Evolutionary conservation across 2,113 vertebrate genomes (phyloP).

Genomic region (Andinoacara biseriatus): DNA sequence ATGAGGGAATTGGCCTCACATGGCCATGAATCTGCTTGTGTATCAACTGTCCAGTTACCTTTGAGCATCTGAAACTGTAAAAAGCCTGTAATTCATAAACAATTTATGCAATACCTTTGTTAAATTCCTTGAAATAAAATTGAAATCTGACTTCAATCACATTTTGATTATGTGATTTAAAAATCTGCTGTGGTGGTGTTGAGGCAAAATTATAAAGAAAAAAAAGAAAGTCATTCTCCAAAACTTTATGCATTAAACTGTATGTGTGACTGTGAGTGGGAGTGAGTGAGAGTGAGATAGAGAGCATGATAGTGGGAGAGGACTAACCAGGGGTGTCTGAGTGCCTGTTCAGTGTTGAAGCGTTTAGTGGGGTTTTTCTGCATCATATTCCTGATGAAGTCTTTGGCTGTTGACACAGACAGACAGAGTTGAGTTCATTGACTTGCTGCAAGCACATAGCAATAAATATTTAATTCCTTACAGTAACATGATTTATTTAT

Average conservation of each 20-base stretch:
- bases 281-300: neutral
- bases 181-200: neutral
- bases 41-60: neutral
- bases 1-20: neutral
- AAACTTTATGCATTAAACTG: neutral
- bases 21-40: neutral
- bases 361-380: conserved; percentile 88
- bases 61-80: too few relatives aligned
- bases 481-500: neutral
- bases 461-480: neutral
- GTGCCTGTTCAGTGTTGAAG: conserved; percentile 88
- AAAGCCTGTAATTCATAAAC: neutral
- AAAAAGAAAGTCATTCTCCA: neutral
- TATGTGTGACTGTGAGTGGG: neutral
- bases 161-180: neutral
- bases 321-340: conserved; percentile 90
- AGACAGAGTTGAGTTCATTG: neutral
- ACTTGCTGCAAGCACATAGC: neutral
- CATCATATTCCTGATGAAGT: conserved; percentile 90
- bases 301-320: neutral
- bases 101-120: neutral
- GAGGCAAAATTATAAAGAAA: too few relatives aligned
- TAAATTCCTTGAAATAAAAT: too few relatives aligned
- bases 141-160: neutral
- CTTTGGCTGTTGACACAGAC: conserved; percentile 85